Conservation (phyloP, 1,140 invertebrate genomes). For the Protaetia brevitarsis region DNA sequence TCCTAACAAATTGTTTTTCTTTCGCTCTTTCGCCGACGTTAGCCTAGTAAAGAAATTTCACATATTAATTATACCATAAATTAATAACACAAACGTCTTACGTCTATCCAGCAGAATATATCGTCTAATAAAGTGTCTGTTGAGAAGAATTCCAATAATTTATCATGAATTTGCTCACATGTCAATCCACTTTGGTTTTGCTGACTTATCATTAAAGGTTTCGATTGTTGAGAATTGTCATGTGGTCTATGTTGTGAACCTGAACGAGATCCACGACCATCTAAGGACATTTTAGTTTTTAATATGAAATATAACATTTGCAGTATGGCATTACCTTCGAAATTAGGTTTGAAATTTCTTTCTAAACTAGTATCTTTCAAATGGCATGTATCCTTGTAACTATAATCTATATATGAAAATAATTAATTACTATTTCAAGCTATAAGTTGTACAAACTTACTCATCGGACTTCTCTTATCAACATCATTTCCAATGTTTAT, state of each 20-base stretch:
- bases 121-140: slow-evolving; percentile 59
- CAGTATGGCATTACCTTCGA: slow-evolving; percentile 14
- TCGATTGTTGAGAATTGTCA: slow-evolving; percentile 32
- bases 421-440: background rate
- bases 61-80: background rate
- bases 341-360: slow-evolving; percentile 31
- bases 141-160: slow-evolving; percentile 59
- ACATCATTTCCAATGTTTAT: slow-evolving; percentile 47
- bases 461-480: slow-evolving; percentile 45
- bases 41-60: slow-evolving; percentile 50
- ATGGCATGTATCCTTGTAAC: slow-evolving; percentile 50
- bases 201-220: background rate
- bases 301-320: background rate
- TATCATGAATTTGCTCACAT: slow-evolving; percentile 55
- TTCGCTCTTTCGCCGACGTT: slow-evolving; percentile 61
- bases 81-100: slow-evolving; percentile 44
- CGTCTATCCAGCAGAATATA: slow-evolving; percentile 66
- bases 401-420: background rate
- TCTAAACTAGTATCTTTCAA: slow-evolving; percentile 52
- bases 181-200: slow-evolving; percentile 42
- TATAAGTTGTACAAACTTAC: slow-evolving; percentile 5
- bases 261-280: slow-evolving; percentile 55
- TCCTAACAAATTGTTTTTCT: slow-evolving; percentile 66
- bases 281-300: slow-evolving; percentile 35
- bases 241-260: slow-evolving; percentile 56